These are phyloP conservation scores for Eustalomyia histrio DNA, from an alignment of 2,888 invertebrate genomes.

Conservation along the genomic window DNA sequence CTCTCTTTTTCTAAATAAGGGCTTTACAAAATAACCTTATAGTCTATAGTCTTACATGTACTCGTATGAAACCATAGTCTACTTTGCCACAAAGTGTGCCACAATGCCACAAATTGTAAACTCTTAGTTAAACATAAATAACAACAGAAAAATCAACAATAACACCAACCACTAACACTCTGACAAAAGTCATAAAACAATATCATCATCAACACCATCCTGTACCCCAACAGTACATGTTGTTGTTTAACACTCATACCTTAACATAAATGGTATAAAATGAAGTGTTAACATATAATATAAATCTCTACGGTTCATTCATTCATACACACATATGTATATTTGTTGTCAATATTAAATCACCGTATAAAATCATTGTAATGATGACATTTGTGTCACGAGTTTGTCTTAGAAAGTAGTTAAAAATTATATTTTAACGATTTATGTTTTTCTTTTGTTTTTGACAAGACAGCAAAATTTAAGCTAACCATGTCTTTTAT, in stretches of 20 bases:
- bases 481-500: no score
- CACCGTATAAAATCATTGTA: constrained; percentile 28
- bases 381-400: constrained; percentile 51
- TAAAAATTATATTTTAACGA: background rate
- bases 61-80: background rate
- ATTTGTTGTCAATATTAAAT: constrained; percentile 43
- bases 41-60: background rate
- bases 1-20: background rate
- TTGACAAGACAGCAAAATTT: no score
- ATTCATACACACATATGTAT: background rate
- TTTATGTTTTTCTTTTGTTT: background rate
- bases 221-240: background rate
- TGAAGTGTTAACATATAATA: no score
- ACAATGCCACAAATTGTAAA: constrained; percentile 59
- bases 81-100: constrained; percentile 50
- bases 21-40: background rate
- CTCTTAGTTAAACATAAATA: constrained; percentile 49
- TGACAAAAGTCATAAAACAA: constrained; percentile 33
- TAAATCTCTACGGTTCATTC: no score
- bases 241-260: no score
- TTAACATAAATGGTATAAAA: no score
- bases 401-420: constrained; percentile 10
- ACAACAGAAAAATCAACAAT: constrained; percentile 8
- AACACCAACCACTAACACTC: constrained; percentile 7
- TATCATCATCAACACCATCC: constrained; percentile 19